Percentiles rank a stretch among this genome's conserved stretches.
phyloP scores from a whole-genome alignment of 2,797 vertebrate genomes.

The Gobio occitaniae region DNA sequence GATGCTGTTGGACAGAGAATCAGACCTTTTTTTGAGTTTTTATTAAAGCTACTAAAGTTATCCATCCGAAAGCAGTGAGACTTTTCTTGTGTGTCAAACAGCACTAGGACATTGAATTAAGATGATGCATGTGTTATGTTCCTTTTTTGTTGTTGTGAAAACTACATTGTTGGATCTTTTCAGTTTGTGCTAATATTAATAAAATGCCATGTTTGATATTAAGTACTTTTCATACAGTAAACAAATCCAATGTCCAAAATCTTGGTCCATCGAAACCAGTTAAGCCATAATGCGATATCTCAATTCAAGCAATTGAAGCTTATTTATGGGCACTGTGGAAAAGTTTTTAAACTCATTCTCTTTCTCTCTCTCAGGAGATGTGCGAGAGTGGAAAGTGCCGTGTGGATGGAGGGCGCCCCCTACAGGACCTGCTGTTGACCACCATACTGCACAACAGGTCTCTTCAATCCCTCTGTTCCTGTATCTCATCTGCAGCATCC shows the following conservation, averaged over 20 bases:
- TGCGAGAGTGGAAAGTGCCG: constrained; percentile 74
- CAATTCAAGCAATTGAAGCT: too few species aligned
- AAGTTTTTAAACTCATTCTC: not conserved
- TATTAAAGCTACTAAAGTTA: not conserved
- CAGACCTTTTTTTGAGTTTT: not conserved
- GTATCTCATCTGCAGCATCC: not conserved
- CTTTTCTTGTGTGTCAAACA: not conserved
- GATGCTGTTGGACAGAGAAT: not conserved
- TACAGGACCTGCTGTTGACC: constrained; percentile 84
- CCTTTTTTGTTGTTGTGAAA: not conserved
- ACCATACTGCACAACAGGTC: constrained; percentile 80
- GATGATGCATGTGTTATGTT: not conserved
- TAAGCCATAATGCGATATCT: not conserved
- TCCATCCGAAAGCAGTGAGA: not conserved
- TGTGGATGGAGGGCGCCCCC: constrained; percentile 70
- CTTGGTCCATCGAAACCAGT: not conserved
- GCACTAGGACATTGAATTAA: not conserved
- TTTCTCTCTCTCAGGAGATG: constrained; percentile 78
- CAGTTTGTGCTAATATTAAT: not conserved
- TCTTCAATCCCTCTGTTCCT: constrained; percentile 9
- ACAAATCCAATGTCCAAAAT: not conserved
- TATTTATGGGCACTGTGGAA: not conserved
- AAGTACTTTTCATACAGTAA: not conserved
- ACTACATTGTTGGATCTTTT: not conserved
- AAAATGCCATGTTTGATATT: not conserved